Conservation (phyloP, 2,888 invertebrate genomes). For the Parochlus steinenii region DNA sequence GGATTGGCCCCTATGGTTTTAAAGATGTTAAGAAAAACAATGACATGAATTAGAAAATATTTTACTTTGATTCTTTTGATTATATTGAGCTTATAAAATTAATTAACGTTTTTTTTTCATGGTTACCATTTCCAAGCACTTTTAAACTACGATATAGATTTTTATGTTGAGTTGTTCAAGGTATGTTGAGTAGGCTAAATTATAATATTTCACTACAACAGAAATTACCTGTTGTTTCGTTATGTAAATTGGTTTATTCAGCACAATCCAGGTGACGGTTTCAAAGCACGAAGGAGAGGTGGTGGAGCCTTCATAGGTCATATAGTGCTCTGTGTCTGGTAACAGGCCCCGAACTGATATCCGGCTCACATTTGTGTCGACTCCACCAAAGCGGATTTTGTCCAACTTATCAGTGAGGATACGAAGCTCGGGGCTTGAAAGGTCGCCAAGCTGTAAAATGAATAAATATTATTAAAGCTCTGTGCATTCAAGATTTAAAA, state of each 20-base stretch:
- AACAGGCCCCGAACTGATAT: slow-evolving; percentile 75
- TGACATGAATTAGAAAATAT: too few species aligned
- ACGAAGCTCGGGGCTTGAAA: slow-evolving; percentile 80
- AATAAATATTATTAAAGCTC: background rate
- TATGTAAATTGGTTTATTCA: slow-evolving; percentile 96
- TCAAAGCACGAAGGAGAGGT: slow-evolving; percentile 96
- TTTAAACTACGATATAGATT: too few species aligned
- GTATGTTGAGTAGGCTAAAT: too few species aligned
- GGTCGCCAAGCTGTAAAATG: slow-evolving; percentile 69
- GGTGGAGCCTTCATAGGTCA: slow-evolving; percentile 96
- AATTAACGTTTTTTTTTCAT: too few species aligned
- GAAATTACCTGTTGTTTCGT: slow-evolving; percentile 81
- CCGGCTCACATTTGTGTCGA: slow-evolving; percentile 67
- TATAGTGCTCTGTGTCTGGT: slow-evolving; percentile 88
- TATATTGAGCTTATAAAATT: too few species aligned
- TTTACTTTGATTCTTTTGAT: too few species aligned
- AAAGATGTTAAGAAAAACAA: too few species aligned
- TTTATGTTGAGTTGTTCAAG: too few species aligned
- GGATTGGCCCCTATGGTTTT: too few species aligned
- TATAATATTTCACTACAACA: too few species aligned
- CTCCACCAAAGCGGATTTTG: slow-evolving; percentile 81
- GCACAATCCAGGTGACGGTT: slow-evolving; percentile 95
- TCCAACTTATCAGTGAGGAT: slow-evolving; percentile 84
- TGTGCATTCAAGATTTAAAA: background rate
- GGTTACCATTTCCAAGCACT: too few species aligned